These are phyloP conservation scores for Kuschelorhynchus macadamiae DNA, from an alignment of 2,888 invertebrate genomes.

Conservation along the genomic window DNA sequence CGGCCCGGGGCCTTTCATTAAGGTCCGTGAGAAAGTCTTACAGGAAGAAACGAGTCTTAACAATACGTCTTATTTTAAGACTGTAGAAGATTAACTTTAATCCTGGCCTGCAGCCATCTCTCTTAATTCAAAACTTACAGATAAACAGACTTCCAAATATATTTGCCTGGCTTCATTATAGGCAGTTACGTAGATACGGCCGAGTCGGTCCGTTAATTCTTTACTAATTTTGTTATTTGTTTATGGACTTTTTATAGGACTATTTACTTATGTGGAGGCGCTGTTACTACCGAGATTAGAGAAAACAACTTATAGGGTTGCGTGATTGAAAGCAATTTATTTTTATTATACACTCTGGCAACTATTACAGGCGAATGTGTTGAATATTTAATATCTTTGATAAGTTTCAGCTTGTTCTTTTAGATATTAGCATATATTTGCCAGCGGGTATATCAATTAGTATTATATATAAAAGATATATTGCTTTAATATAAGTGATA, in stretches of 20 bases:
- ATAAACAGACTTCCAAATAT: constrained; percentile 51
- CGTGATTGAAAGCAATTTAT: constrained; percentile 35
- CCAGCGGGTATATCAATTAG: no score
- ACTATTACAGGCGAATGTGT: constrained; percentile 25
- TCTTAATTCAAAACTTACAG: constrained; percentile 18
- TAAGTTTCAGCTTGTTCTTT: no score
- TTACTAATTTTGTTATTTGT: constrained; percentile 58
- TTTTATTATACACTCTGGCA: constrained; percentile 37
- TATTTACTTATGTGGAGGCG: constrained; percentile 41
- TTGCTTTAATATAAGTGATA: no score
- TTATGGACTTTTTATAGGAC: constrained; percentile 49
- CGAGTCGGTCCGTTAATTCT: constrained; percentile 52
- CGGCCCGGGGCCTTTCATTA: no score
- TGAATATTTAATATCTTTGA: constrained; percentile 35
- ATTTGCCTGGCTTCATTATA: constrained; percentile 57
- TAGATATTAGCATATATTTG: no score
- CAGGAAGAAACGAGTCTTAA: no score
- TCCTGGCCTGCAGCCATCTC: not conserved
- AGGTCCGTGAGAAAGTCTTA: no score
- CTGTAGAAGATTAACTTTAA: no score
- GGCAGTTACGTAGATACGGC: constrained; percentile 50
- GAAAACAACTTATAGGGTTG: constrained; percentile 28
- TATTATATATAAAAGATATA: no score
- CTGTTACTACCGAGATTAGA: constrained; percentile 33
- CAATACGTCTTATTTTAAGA: no score